Evolutionary conservation across 2,797 vertebrate species (phyloP).

Genomic region (Geotrypetes seraphini): DNA sequence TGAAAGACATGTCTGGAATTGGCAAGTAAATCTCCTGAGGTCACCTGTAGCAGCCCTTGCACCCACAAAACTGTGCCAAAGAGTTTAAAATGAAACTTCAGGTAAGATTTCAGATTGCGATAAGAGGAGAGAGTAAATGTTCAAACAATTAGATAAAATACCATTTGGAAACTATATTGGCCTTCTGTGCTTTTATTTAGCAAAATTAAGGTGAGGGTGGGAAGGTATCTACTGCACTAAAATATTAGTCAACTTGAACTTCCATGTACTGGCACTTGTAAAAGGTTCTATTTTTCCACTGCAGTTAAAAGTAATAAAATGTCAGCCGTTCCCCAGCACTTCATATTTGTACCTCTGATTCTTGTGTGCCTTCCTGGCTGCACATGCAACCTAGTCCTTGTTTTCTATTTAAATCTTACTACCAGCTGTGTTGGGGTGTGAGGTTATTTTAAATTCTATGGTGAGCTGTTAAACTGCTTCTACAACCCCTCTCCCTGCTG

Average conservation of each 20-base stretch:
- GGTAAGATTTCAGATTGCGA: conserved; percentile 54
- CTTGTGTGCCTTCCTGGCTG: conserved; percentile 5
- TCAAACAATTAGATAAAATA: conserved; percentile 49
- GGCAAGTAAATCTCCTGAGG: conserved; percentile 45
- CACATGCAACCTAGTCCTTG: too few species aligned
- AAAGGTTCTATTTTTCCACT: conserved; percentile 98
- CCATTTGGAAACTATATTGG: conserved; percentile 58
- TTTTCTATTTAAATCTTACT: too few species aligned
- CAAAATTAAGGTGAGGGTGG: conserved; percentile 50
- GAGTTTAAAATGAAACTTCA: conserved; percentile 56
- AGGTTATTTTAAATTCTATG: too few species aligned
- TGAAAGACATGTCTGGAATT: conserved; percentile 32
- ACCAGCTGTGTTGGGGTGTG: too few species aligned
- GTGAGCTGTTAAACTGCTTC: too few species aligned
- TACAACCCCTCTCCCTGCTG: too few species aligned
- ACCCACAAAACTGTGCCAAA: conserved; percentile 77
- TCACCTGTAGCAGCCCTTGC: conserved; percentile 50
- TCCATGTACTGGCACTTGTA: conserved; percentile 94
- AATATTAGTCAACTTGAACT: conserved; percentile 58
- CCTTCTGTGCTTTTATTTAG: conserved; percentile 60
- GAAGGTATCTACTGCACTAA: conserved; percentile 70
- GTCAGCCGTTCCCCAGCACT: conserved; percentile 80
- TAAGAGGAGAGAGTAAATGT: conserved; percentile 46
- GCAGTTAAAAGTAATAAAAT: conserved; percentile 85
- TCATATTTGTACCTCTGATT: conserved; percentile 54